Evolutionary conservation across 2,797 vertebrate genomes (phyloP).

Genomic region (Neoniphon sammara): DNA sequence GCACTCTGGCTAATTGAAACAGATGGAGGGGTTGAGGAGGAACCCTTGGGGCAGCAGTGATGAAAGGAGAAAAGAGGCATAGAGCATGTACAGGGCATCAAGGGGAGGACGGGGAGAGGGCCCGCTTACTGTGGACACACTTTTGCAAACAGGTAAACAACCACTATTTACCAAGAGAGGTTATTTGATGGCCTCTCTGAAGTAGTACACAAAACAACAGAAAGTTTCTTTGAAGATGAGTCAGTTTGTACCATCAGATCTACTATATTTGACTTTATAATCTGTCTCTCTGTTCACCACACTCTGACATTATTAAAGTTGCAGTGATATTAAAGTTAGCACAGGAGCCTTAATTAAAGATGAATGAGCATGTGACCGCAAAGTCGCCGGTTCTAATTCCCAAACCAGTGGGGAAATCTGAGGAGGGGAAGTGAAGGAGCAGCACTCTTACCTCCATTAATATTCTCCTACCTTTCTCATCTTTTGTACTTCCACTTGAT

Average conservation of each 20-base stretch:
- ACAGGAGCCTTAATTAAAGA: conserved; percentile 22
- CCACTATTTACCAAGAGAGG: conserved; percentile 12
- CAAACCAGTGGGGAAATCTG: conserved; percentile 11
- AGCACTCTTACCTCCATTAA: neutral
- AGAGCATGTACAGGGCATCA: conserved; percentile 42
- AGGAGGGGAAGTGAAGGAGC: neutral
- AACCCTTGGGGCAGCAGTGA: conserved; percentile 53
- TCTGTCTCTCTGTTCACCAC: neutral
- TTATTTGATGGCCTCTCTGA: conserved; percentile 2
- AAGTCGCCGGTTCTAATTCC: conserved; percentile 8
- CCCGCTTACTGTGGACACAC: neutral
- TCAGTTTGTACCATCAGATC: conserved; percentile 12
- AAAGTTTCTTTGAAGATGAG: neutral
- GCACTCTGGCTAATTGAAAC: conserved; percentile 80
- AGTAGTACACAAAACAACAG: neutral
- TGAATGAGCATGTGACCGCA: conserved; percentile 7
- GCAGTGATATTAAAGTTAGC: neutral
- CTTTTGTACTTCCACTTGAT: neutral
- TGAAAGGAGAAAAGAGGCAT: conserved; percentile 52
- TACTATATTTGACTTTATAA: conserved; percentile 13
- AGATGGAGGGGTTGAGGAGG: conserved; percentile 75
- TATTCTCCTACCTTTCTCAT: neutral
- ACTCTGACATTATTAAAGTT: conserved; percentile 12
- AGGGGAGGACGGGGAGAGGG: conserved; percentile 21
- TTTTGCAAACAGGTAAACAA: conserved; percentile 42